Evolutionary conservation across 2,113 vertebrate species (phyloP).

Genomic region (Nettapus auritus): DNA sequence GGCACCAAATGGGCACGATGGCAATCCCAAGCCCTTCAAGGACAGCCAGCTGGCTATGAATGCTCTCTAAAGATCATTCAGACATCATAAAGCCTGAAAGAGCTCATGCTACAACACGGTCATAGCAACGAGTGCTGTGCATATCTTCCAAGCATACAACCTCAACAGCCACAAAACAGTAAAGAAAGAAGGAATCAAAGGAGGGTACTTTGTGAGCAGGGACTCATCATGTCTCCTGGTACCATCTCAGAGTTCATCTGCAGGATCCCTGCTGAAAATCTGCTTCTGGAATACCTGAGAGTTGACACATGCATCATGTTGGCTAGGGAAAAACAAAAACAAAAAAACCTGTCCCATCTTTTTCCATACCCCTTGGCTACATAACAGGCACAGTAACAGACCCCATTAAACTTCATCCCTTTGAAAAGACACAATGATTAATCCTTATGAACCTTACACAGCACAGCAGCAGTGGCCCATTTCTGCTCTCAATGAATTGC

Average conservation of each 20-base stretch:
- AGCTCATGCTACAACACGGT: background rate
- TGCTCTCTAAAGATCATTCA: background rate
- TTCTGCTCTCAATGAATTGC: background rate
- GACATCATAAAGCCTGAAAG: background rate
- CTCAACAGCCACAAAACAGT: background rate
- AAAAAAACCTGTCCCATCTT: background rate
- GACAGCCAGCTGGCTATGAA: background rate
- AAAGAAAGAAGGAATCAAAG: background rate
- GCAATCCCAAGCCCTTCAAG: background rate
- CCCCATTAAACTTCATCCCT: background rate
- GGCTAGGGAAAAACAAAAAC: background rate
- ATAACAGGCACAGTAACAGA: background rate
- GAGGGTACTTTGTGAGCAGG: background rate
- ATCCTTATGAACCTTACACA: background rate
- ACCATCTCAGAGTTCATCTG: background rate
- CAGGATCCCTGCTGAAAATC: background rate
- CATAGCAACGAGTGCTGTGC: background rate
- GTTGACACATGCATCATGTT: too few relatives aligned
- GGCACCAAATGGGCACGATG: background rate
- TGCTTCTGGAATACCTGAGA: background rate
- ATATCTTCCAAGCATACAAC: background rate
- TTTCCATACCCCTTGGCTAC: background rate
- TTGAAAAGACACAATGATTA: background rate
- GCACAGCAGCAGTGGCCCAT: background rate
- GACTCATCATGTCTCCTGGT: background rate